A percentile compares a stretch with the other conserved stretches of the same genome.
phyloP scores from a whole-genome alignment of 2,888 invertebrate genomes.

The Rhopalosiphum nymphaeae region DNA sequence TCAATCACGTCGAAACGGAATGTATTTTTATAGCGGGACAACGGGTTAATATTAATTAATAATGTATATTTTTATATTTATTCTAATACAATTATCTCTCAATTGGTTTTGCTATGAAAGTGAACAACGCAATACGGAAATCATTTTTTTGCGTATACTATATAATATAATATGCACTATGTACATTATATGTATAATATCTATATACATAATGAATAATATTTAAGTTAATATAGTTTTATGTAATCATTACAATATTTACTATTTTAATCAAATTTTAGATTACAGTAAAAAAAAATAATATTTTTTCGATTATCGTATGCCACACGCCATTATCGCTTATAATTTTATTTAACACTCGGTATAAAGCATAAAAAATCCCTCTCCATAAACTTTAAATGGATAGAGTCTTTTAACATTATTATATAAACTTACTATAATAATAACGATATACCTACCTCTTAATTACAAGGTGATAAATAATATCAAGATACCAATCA shows the following conservation, averaged over 20 bases:
- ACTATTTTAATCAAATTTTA: background rate
- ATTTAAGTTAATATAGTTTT: background rate
- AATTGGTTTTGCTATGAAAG: background rate
- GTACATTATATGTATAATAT: background rate
- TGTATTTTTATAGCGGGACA: background rate
- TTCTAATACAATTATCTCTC: background rate
- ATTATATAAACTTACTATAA: background rate
- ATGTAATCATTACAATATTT: background rate
- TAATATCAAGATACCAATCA: background rate
- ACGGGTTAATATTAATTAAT: slow-evolving; percentile 7
- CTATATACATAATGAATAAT: background rate
- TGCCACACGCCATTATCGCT: background rate
- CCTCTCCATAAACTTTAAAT: background rate
- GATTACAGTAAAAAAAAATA: background rate
- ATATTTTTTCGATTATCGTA: background rate
- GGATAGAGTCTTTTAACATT: background rate
- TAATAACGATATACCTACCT: background rate
- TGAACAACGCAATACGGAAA: background rate
- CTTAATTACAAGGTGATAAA: slow-evolving; percentile 2
- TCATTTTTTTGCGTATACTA: background rate
- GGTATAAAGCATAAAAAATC: background rate
- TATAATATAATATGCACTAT: background rate
- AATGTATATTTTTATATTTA: background rate
- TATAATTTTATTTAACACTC: background rate
- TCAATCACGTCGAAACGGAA: slow-evolving; percentile 17